Evolutionary conservation across 2,888 invertebrate genomes (phyloP).

Genomic region (Agrotis segetum): DNA sequence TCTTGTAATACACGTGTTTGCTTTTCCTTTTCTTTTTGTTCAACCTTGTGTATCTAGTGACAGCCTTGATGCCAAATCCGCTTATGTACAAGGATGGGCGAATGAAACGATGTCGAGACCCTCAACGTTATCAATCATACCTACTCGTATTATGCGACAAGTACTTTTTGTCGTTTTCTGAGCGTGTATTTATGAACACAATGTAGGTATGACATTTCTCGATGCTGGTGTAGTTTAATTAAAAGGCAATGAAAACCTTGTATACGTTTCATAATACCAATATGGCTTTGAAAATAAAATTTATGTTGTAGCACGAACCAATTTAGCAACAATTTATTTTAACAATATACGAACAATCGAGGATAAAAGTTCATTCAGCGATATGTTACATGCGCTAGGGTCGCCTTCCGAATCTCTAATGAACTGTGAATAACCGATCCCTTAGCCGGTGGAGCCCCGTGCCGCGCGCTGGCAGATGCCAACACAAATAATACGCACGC

Average conservation of each 20-base stretch:
- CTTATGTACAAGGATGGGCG: constrained; percentile 51
- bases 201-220: constrained; percentile 11
- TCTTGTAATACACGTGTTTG: constrained; percentile 22
- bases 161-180: constrained; percentile 48
- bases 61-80: constrained; percentile 53
- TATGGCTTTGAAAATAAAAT: constrained; percentile 18
- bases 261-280: background rate
- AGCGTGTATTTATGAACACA: constrained; percentile 15
- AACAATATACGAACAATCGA: constrained; percentile 55
- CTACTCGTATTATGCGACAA: constrained; percentile 47
- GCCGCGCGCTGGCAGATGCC: constrained; percentile 65
- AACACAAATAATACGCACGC: constrained; percentile 56
- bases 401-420: constrained; percentile 76
- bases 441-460: constrained; percentile 43
- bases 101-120: constrained; percentile 53
- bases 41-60: constrained; percentile 40
- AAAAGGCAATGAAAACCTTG: background rate
- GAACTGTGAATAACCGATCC: constrained; percentile 74
- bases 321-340: constrained; percentile 51
- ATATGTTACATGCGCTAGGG: constrained; percentile 71
- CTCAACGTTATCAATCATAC: constrained; percentile 57
- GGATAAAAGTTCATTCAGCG: constrained; percentile 69
- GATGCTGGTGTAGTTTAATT: constrained; percentile 7
- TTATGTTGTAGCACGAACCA: constrained; percentile 25
- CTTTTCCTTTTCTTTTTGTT: constrained; percentile 32